These are phyloP conservation scores for Drosophila tristis DNA, from an alignment of 1,140 invertebrate genomes.

Conservation along the genomic window DNA sequence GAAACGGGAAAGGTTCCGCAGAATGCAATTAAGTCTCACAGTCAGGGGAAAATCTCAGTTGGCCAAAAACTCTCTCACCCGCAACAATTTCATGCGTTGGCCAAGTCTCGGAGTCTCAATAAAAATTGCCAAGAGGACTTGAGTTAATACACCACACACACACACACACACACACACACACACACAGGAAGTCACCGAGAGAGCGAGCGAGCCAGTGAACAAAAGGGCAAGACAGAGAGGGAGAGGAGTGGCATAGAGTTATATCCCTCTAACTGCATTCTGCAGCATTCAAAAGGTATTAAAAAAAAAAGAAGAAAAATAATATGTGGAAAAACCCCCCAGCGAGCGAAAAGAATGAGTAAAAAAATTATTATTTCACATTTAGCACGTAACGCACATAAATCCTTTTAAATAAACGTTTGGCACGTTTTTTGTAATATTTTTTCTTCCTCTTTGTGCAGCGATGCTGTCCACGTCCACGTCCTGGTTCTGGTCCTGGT, in stretches of 20 bases:
- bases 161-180: slow-evolving; percentile 36
- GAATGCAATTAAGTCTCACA: slow-evolving; percentile 72
- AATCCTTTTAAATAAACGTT: slow-evolving; percentile 83
- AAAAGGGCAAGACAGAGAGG: not conserved
- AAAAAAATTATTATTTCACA: slow-evolving; percentile 82
- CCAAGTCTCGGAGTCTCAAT: slow-evolving; percentile 55
- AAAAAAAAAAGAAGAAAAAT: slow-evolving; percentile 20
- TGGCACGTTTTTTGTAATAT: slow-evolving; percentile 83
- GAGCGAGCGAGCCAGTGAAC: not conserved
- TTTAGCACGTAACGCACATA: slow-evolving; percentile 83
- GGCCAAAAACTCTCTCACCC: slow-evolving; percentile 43
- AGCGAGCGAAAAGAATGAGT: slow-evolving; percentile 37
- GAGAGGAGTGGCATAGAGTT: not conserved
- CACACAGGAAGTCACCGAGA: slow-evolving; percentile 18
- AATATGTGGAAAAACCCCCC: not conserved
- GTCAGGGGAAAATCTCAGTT: slow-evolving; percentile 57
- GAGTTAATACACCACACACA: slow-evolving; percentile 66
- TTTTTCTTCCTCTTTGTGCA: slow-evolving; percentile 36
- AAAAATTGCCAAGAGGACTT: slow-evolving; percentile 73
- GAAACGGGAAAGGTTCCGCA: slow-evolving; percentile 4
- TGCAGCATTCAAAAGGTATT: slow-evolving; percentile 49
- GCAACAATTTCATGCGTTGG: slow-evolving; percentile 76
- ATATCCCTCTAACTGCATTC: slow-evolving; percentile 39
- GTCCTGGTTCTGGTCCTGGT: not conserved
- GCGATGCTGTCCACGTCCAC: slow-evolving; percentile 21